Evolutionary conservation across 1,140 invertebrate species (phyloP), one percentile per base, ranked within the genome.

Genomic region (Sinonovacula constricta): DNA sequence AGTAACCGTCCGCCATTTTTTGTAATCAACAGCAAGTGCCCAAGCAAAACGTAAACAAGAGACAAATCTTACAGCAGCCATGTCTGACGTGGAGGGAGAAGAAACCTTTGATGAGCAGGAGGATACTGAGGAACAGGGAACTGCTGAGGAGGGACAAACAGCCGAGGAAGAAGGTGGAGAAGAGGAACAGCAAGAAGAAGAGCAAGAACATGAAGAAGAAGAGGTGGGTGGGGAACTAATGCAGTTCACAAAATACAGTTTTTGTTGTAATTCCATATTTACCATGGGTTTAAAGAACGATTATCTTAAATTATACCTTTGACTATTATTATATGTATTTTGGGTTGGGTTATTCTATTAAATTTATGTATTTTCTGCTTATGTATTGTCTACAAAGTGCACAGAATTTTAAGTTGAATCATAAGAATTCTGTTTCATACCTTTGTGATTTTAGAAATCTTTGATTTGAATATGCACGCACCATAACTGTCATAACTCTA

Each of bases 1-100:
- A 81, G 82, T 79, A 87, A 87, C 84, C 28, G 57, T 83, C 83
- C 81, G 82, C 85, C 85, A 87, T 85, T 79, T 83, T 85, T 82
- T 82, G 80, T 81, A 84, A 82, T 85, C 81, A 86, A 83, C 79
- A 81, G 75, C n/a, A 36, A 31, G 15, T 34, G 57, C 49, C n/a
- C 18, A 70, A n/a, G 34, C 15, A 26, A 65, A 36, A 62, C 34
- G n/a, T 24, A 60, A 30, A 60, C n/a, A 30, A 60, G 15, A 30
- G 15, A 60, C n/a, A n/a, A n/a, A n/a, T n/a, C n/a, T n/a, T n/a
- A n/a, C n/a, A n/a, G n/a, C n/a, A 15, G 74, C 33, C 33, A 75
- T 66, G 70, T 74, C 77, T 28, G 78, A 84, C 36, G 45, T 30
- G 24, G 81, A 83, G 28, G 76, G 18, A 66, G 81, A 86, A 31